A percentile compares a stretch with the other conserved stretches of the same genome.
Conservation (phyloP, 1,140 invertebrate species). For the Pachypeltis micranthus region DNA sequence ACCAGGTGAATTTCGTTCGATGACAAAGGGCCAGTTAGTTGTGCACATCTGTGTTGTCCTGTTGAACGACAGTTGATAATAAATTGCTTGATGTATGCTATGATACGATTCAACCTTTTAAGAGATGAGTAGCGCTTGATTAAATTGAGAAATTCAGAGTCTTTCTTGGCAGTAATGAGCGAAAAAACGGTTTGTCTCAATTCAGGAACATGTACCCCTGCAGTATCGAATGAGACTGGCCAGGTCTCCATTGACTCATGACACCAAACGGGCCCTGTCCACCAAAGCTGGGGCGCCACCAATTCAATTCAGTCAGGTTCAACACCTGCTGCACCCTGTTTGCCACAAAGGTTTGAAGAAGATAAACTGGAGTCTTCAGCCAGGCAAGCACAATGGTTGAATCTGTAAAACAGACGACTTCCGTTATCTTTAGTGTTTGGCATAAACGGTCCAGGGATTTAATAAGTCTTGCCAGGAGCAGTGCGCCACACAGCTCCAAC, state of each 20-base stretch:
- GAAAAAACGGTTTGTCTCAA: neutral
- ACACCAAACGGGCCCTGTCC: neutral
- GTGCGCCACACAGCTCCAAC: slow-evolving; percentile 33
- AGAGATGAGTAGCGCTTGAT: neutral
- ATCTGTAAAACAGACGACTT: slow-evolving; percentile 30
- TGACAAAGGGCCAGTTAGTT: too few relatives aligned
- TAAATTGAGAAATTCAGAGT: neutral
- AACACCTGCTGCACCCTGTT: slow-evolving; percentile 16
- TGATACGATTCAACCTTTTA: neutral
- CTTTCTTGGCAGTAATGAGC: neutral
- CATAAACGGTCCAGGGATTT: slow-evolving; percentile 21
- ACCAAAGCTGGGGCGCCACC: slow-evolving; percentile 25
- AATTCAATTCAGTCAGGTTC: slow-evolving; percentile 11
- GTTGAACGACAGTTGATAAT: too few relatives aligned
- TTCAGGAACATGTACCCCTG: neutral
- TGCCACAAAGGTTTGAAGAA: slow-evolving; percentile 1
- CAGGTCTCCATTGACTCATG: neutral
- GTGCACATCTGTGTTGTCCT: too few relatives aligned
- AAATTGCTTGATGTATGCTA: too few relatives aligned
- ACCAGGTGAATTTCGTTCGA: too few relatives aligned
- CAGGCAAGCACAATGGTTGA: slow-evolving; percentile 30
- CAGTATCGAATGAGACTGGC: neutral
- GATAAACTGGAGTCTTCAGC: slow-evolving; percentile 20
- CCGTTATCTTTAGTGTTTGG: slow-evolving; percentile 18
- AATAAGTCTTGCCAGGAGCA: slow-evolving; percentile 28